Evolutionary conservation across 35 echinoderm and acorn worm genomes (phyloP), one percentile per base, ranked within the genome.

Genomic region (Stichopus chloronotus): DNA sequence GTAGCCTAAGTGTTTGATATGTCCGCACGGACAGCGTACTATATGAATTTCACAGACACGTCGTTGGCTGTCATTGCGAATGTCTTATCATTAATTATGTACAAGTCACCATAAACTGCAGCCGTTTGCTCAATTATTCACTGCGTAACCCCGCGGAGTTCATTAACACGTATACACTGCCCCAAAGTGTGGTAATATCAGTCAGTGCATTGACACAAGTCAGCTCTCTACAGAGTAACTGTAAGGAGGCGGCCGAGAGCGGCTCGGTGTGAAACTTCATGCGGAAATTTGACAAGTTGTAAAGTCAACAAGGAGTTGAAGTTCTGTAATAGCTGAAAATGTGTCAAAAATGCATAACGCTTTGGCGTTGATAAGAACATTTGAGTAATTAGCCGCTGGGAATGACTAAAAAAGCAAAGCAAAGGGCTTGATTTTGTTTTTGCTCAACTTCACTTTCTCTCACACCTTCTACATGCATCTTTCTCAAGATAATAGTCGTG

Each of bases 51-150:
- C 79, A 52, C 79, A 43, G 52, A 20, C 82, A 56, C 82, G 56
- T 57, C 54, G 82, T 85, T 58, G 58, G 17, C 82, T 85, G 82
- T 85, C 82, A 85, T 20, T n/a, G 58, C 9, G 17, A 22, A 85
- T 85, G 82, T 85, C 82, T 85, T 85, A 20, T 6, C 55, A 85
- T 85, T 85, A 85, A 85, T 85, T 85, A 85, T 85, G 82, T 59
- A 85, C 19, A 55, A 85, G 82, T 6, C 1, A 58, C 54, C 8
- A 58, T 58, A 58, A 85, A 85, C 55, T 58, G 58, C 82, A 25
- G 55, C 30, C 14, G 22, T 85, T 85, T 85, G 82, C 55, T 85
- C 82, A 85, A 85, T 85, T 85, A 85, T 85, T 85, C 54, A 85
- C 14, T 17, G 82, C 58, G 56, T 85, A 58, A 59, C 82, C 24